Base-by-base conservation (phyloP, 35 echinoderm and acorn worm species). In the Apostichopus japonicus region DNA sequence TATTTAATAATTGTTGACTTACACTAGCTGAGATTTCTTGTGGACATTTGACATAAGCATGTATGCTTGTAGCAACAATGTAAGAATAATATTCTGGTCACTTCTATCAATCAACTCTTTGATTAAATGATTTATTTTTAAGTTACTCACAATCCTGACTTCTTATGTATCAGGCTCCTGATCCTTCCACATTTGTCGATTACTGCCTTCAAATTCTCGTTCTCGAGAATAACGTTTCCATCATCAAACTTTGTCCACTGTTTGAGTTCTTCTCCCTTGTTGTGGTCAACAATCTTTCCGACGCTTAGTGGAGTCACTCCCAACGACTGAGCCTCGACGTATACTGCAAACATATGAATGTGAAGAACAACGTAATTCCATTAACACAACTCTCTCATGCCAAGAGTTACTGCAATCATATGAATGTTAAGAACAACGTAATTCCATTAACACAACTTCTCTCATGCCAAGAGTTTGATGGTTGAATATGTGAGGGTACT, bases 121-220 rank as follows among this genome's bases (percentile, higher is more conserved):
- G 7, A 10, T 61, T 61, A 10, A 53, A 13, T 55, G 54, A 53
- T 23, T 81, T 25, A 27, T 72, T 44, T 15, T 19, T 6, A 56
- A 89, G 72, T 17, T 23, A 80, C 77, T 83, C 8, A 82, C 77
- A 65, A 75, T 0, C 79, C 84, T 7, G 80, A 94, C 65, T 79
- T 51, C 19, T 91, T 91, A 24, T 91, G 79, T 19, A 70, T 44
- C 17, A 94, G 79, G 23, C 79, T 91, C 58, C 21, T 8, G 52
- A 92, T 33, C 10, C 90, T 86, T 17, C 94, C 94, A 57, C 16
- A 59, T 22, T 5, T 44, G 79, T 95, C 94, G 33, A 95, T 92
- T 5, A 84, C 65, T 5, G 81, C 94, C 53, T 62, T 56, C 10
- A 95, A 63, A 5, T 76, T 78, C 19, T 80, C 72, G 87, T 92